phyloP scores from a whole-genome alignment of 2,797 vertebrate species.

The Brachyrhaphis roseni region DNA sequence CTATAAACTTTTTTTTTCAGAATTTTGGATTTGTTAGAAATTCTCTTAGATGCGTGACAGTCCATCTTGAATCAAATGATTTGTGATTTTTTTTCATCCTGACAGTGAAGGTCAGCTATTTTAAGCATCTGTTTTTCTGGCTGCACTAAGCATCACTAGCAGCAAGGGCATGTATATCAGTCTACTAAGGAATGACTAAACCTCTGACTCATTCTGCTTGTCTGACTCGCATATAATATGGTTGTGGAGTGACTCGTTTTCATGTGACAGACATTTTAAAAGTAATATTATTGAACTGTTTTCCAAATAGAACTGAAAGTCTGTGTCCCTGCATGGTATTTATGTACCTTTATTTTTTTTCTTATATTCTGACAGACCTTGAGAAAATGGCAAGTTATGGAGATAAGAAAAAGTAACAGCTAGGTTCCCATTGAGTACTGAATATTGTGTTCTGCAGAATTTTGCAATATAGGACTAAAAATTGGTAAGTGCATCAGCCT shows the following conservation, averaged over 20 bases:
- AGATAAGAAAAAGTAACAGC: slow-evolving; percentile 65
- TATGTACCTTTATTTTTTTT: slow-evolving; percentile 55
- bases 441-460: slow-evolving; percentile 14
- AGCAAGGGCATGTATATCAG: slow-evolving; percentile 12
- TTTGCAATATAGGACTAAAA: slow-evolving; percentile 11
- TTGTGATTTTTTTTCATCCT: neutral
- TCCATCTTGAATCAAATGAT: neutral
- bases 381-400: slow-evolving; percentile 67
- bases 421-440: slow-evolving; percentile 54
- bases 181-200: slow-evolving; percentile 14
- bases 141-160: neutral
- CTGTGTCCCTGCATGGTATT: slow-evolving; percentile 48
- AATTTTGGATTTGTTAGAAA: neutral
- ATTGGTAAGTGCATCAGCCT: neutral
- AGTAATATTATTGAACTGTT: slow-evolving; percentile 55
- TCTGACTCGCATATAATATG: slow-evolving; percentile 48
- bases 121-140: neutral
- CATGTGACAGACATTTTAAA: slow-evolving; percentile 59
- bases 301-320: slow-evolving; percentile 54
- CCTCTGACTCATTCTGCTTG: slow-evolving; percentile 34
- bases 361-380: slow-evolving; percentile 52
- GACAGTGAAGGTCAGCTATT: neutral
- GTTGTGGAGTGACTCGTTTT: slow-evolving; percentile 55
- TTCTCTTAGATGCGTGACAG: neutral
- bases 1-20: neutral